Conservation (phyloP, 2,888 invertebrate species). For the Biston betularia region DNA sequence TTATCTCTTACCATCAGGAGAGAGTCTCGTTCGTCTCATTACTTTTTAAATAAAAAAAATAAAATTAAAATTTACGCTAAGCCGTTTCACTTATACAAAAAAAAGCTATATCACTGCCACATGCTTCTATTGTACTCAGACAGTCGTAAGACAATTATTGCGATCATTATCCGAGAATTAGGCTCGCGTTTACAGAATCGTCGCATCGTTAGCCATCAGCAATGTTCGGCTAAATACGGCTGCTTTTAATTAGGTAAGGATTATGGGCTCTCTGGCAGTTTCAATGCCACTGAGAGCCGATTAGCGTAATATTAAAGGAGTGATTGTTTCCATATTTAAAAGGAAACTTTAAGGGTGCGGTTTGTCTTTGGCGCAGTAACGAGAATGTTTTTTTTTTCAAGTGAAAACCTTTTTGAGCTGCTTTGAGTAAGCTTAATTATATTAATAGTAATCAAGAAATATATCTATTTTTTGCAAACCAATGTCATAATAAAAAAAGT, state of each 20-base stretch:
- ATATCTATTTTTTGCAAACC: no score
- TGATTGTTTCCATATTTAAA: slow-evolving; percentile 25
- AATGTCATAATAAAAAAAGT: no score
- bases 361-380: neutral
- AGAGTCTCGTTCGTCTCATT: no score
- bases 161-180: slow-evolving; percentile 69
- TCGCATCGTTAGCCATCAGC: slow-evolving; percentile 56
- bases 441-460: no score
- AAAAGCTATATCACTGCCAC: slow-evolving; percentile 16
- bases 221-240: slow-evolving; percentile 43
- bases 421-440: no score
- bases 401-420: no score
- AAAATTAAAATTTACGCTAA: no score
- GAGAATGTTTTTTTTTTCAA: no score
- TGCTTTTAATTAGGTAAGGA: slow-evolving; percentile 41
- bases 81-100: no score
- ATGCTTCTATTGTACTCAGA: slow-evolving; percentile 15
- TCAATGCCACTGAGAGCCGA: slow-evolving; percentile 27
- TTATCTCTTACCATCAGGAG: no score
- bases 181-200: slow-evolving; percentile 62
- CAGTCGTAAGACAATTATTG: slow-evolving; percentile 66
- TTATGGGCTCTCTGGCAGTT: slow-evolving; percentile 29
- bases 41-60: no score
- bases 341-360: slow-evolving; percentile 1
- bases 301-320: slow-evolving; percentile 33